A percentile compares a stretch with the other conserved stretches of the same genome.
These are phyloP conservation scores for Alcedo quadribrachys DNA, from an alignment of 2,797 vertebrate genomes.

Conservation along the genomic window DNA sequence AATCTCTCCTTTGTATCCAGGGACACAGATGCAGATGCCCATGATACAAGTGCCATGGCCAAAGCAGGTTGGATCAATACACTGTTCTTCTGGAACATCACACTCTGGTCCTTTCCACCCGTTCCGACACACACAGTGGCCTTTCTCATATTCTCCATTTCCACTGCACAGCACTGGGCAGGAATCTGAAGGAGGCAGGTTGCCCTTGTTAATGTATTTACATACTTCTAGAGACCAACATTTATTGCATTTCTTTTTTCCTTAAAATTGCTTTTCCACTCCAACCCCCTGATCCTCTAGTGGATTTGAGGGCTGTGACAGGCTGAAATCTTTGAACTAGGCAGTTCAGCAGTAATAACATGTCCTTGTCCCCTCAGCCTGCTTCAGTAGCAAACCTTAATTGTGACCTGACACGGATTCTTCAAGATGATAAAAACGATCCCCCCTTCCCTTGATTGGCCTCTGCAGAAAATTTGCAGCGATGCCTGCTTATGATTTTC, in stretches of 20 bases:
- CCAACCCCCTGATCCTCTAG: neutral
- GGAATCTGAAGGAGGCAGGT: slow-evolving; percentile 82
- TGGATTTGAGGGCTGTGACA: neutral
- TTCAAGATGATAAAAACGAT: neutral
- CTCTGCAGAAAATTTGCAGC: neutral
- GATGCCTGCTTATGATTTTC: neutral
- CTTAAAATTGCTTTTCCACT: neutral
- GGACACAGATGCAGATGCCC: slow-evolving; percentile 91
- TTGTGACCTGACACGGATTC: neutral
- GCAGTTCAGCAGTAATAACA: neutral
- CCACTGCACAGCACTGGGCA: slow-evolving; percentile 94
- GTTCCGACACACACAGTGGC: slow-evolving; percentile 89
- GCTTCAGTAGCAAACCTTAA: neutral
- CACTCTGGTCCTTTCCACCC: slow-evolving; percentile 96
- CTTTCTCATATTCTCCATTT: slow-evolving; percentile 93
- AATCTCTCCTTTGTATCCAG: slow-evolving; percentile 93
- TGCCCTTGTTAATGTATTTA: neutral
- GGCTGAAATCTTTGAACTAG: neutral
- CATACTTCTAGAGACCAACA: neutral
- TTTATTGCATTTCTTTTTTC: neutral
- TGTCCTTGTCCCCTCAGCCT: neutral
- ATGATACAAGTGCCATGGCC: slow-evolving; percentile 93
- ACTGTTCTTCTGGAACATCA: slow-evolving; percentile 93
- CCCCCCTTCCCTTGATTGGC: neutral
- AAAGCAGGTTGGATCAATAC: slow-evolving; percentile 94